Conservation (phyloP, 1,140 invertebrate species). For the Lutraria rhynchaena region DNA sequence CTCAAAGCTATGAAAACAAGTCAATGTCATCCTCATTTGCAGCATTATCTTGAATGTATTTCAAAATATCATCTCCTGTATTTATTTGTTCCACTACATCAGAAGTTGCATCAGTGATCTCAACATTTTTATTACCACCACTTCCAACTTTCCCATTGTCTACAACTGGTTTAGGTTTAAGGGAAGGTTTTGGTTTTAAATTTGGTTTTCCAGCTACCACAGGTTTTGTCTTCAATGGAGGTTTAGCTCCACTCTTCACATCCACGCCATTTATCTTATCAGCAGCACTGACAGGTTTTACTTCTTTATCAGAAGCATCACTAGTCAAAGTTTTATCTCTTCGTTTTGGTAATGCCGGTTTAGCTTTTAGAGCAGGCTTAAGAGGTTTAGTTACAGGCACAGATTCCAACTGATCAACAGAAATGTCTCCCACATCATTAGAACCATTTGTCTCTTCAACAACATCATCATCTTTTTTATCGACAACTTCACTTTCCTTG, state of each 20-base stretch:
- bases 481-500: background rate
- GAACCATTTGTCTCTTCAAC: background rate
- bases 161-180: conserved; percentile 31
- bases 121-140: background rate
- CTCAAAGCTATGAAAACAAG: conserved; percentile 49
- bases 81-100: conserved; percentile 14
- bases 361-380: background rate
- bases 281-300: background rate
- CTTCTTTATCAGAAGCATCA: background rate
- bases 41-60: conserved; percentile 51
- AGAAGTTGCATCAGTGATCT: background rate
- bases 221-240: conserved; percentile 25
- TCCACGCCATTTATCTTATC: background rate
- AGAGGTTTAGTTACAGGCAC: background rate
- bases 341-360: conserved; percentile 13
- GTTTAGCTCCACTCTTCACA: conserved; percentile 4
- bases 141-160: background rate
- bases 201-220: conserved; percentile 25
- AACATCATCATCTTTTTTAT: background rate
- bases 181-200: conserved; percentile 28
- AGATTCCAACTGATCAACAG: background rate
- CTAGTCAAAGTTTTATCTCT: background rate
- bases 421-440: background rate
- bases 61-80: conserved; percentile 52
- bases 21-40: conserved; percentile 36